Evolutionary conservation across 2,797 vertebrate species (phyloP).

Genomic region (Acipenser oxyrinchus): DNA sequence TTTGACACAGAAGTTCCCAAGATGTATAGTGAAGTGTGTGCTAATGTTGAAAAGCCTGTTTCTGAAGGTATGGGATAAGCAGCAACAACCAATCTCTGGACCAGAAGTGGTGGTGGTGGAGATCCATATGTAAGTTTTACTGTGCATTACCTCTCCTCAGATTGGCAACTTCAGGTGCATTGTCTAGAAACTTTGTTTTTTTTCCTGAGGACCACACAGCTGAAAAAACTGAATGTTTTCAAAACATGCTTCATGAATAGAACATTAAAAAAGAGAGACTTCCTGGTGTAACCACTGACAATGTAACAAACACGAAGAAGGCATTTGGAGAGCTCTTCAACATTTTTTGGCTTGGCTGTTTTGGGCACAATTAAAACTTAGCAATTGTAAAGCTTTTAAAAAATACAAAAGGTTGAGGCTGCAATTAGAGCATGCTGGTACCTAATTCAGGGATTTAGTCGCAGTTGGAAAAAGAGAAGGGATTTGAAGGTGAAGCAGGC

Average conservation of each 20-base stretch:
- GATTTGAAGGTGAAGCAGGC: background rate
- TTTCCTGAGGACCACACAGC: background rate
- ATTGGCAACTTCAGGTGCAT: background rate
- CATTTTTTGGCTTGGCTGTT: background rate
- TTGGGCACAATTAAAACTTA: background rate
- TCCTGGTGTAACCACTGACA: background rate
- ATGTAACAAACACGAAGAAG: background rate
- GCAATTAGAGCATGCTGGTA: background rate
- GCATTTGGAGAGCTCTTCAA: background rate
- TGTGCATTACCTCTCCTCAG: no score
- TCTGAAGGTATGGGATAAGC: background rate
- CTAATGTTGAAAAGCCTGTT: background rate
- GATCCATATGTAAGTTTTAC: no score
- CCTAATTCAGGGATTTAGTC: background rate
- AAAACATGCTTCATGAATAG: background rate
- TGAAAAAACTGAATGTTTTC: background rate
- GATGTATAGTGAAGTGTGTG: background rate
- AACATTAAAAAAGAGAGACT: background rate
- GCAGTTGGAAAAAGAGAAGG: constrained; percentile 4
- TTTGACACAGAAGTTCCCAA: background rate
- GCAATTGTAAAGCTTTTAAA: background rate
- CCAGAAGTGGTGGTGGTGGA: background rate
- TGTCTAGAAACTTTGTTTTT: background rate
- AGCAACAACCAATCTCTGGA: background rate
- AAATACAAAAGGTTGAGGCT: background rate